Evolutionary conservation across 1,140 invertebrate species (phyloP), one percentile per base, ranked within the genome.

Genomic region (Cotesia vestalis): DNA sequence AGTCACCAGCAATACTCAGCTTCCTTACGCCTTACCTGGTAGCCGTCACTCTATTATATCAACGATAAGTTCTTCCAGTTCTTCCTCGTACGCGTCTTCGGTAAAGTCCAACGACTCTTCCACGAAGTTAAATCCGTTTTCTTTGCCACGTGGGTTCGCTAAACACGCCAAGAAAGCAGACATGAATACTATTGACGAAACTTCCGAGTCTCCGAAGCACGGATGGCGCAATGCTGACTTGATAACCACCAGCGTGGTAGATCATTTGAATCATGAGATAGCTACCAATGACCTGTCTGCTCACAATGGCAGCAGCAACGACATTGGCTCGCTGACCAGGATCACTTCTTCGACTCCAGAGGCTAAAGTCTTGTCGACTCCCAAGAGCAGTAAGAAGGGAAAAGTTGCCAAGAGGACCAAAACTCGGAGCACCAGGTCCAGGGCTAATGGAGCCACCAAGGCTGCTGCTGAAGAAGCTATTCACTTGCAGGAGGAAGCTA

Each of bases 181-280:
- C 0, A 74, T 71, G 11, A 75, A 77, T 57, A 14, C 1, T 1
- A 4, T 53, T 3, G 70, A 79, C 2, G 82, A 81, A n/a, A n/a
- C 53, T 1, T 72, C 72, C 0, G 80, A 84, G 20, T 73, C 71
- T 8, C 4, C 77, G 0, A 71, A 27, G 1, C 82, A 79, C 40
- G 84, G 85, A 5, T 86, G 84, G 84, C 84, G 83, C 60, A 86
- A 86, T 60, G 64, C 67, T 34, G 77, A 73, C 4, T 55, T 84
- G 3, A 52, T 86, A 0, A 76, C 78, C 3, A 73, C 75, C 0
- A 72, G 70, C 1, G 46, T 85, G 3, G 40, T 84, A 5, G 79
- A 79, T 53, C 79, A 72, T 55, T 63, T 73, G 0, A 81, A 80
- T 63, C 12, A 51, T 4, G 84, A 85, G 66, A 27, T 84, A 27